Conservation (phyloP, 1,140 invertebrate genomes). For the Brachionus sp. region DNA sequence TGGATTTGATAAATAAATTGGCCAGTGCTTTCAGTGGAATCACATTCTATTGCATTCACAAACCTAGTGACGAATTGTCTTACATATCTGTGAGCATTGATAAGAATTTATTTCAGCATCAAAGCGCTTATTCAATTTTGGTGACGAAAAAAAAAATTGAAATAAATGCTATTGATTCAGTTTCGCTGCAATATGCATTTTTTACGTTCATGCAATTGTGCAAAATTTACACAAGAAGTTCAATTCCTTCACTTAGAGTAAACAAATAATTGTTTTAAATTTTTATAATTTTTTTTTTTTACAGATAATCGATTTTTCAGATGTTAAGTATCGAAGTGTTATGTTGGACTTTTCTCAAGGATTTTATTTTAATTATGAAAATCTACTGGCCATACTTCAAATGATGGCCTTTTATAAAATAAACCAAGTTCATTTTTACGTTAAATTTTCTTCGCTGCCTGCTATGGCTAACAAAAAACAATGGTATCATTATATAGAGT, state of each 20-base stretch:
- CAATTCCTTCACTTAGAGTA: slow-evolving; percentile 30
- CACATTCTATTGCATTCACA: slow-evolving; percentile 24
- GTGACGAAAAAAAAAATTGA: slow-evolving; percentile 30
- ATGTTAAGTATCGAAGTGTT: slow-evolving; percentile 26
- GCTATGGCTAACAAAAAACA: background rate
- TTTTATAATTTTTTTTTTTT: background rate
- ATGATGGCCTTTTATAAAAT: slow-evolving; percentile 44
- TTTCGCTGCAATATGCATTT: slow-evolving; percentile 32
- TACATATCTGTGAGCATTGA: slow-evolving; percentile 23
- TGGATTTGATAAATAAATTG: slow-evolving; percentile 41
- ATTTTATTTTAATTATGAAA: slow-evolving; percentile 46
- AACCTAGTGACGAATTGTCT: background rate
- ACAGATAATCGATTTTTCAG: slow-evolving; percentile 18
- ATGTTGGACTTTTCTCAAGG: slow-evolving; percentile 41
- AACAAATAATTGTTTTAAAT: background rate
- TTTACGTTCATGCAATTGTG: slow-evolving; percentile 41
- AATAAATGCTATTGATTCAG: slow-evolving; percentile 35
- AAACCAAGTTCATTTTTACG: slow-evolving; percentile 44
- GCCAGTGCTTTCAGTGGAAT: slow-evolving; percentile 39
- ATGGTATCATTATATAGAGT: slow-evolving; percentile 45
- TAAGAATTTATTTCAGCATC: slow-evolving; percentile 2
- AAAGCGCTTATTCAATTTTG: slow-evolving; percentile 40
- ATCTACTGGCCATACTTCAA: slow-evolving; percentile 27
- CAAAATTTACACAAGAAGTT: slow-evolving; percentile 15
- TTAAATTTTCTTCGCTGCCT: slow-evolving; percentile 37